Conservation (phyloP, 2,888 invertebrate genomes). For the Phengaris arion region DNA sequence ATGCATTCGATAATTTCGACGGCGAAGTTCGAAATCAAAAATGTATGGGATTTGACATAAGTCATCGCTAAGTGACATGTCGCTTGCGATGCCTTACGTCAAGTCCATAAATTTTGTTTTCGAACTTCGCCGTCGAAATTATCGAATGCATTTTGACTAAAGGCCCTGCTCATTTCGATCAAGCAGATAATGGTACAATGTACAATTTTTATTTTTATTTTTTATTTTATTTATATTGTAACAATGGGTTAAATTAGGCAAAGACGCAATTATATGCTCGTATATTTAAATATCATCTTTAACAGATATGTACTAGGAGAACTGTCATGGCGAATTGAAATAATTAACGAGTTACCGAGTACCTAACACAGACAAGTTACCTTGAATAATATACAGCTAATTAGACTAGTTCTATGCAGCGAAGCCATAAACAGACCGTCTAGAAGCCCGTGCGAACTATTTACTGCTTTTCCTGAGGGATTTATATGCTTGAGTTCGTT, state of each 20-base stretch:
- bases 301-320: background rate
- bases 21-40: too few relatives aligned
- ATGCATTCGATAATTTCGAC: too few relatives aligned
- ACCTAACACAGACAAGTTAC: background rate
- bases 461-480: background rate
- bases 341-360: background rate
- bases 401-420: background rate
- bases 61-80: too few relatives aligned
- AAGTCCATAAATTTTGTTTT: too few relatives aligned
- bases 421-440: conserved; percentile 8
- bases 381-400: conserved; percentile 8
- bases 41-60: too few relatives aligned
- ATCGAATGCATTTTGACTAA: too few relatives aligned
- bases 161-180: background rate
- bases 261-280: background rate
- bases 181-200: background rate
- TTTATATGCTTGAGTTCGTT: conserved; percentile 14
- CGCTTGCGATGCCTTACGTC: too few relatives aligned
- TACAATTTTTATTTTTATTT: too few relatives aligned
- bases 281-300: too few relatives aligned
- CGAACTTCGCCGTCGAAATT: too few relatives aligned
- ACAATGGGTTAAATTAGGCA: background rate
- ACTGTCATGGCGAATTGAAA: background rate
- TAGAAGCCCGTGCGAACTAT: conserved; percentile 1
- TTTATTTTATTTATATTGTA: too few relatives aligned